Evolutionary conservation across 2,888 invertebrate genomes (phyloP), one percentile per base, ranked within the genome.

Genomic region (Proisotoma minuta): DNA sequence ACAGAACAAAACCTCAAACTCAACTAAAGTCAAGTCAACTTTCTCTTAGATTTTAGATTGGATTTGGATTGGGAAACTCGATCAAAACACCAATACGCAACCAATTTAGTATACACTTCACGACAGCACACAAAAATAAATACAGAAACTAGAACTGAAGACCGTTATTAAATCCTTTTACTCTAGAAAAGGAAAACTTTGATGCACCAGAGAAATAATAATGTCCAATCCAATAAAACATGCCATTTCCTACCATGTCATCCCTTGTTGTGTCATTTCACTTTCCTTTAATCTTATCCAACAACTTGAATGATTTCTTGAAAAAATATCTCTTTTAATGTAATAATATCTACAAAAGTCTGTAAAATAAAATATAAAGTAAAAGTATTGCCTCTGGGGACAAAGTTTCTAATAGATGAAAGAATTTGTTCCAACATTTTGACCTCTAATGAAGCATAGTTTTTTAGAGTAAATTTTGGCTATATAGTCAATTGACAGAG

Each of bases 1-100:
- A n/a, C n/a, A n/a, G n/a, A n/a, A n/a, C n/a, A n/a, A 64, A 63
- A 54, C 60, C 62, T 62, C 56, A 58, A 65, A 64, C 59, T 62
- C n/a, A n/a, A n/a, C n/a, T n/a, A n/a, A n/a, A n/a, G n/a, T n/a
- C n/a, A n/a, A n/a, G n/a, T n/a, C n/a, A n/a, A n/a, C n/a, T n/a
- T n/a, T n/a, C n/a, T n/a, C n/a, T n/a, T n/a, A n/a, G n/a, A n/a
- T n/a, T n/a, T n/a, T 62, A 59, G 29, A 51, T 43, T 56, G 63
- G 63, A 56, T 63, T 68, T 68, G 63, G 68, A 65, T 68, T 63
- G 57, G 18, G 57, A 40, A 60, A 47, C 47, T 63, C 51, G 56
- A 63, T 60, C 63, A 63, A 48, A 48, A 51, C 27, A 10, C 47
- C n/a, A n/a, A n/a, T n/a, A n/a, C 5, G 28, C 51, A 27, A 23